A percentile compares a stretch with the other conserved stretches of the same genome.
phyloP scores from a whole-genome alignment of 2,113 vertebrate genomes.

The Ctenodactylus gundi region DNA sequence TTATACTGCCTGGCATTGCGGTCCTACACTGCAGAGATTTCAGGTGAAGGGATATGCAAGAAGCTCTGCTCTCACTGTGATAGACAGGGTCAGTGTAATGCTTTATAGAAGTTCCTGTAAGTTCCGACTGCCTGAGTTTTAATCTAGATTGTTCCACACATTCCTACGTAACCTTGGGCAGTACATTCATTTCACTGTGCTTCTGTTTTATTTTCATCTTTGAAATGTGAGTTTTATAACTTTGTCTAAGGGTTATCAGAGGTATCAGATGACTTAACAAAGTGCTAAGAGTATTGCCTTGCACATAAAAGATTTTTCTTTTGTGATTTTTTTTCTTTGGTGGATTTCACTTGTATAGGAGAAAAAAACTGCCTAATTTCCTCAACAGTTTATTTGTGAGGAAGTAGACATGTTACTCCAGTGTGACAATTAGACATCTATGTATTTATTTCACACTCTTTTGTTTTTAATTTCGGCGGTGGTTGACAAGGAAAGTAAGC shows the following conservation, averaged over 20 bases:
- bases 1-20: background rate
- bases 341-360: background rate
- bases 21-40: background rate
- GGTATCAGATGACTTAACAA: background rate
- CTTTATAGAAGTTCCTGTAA: background rate
- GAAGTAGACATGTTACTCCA: background rate
- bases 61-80: background rate
- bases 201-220: background rate
- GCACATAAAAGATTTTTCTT: background rate
- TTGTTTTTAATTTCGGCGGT: too few relatives aligned
- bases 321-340: background rate
- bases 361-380: background rate
- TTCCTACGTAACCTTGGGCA: background rate
- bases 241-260: background rate
- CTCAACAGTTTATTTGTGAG: background rate
- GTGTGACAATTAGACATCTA: background rate
- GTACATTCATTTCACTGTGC: background rate
- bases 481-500: too few relatives aligned
- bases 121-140: background rate
- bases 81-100: background rate
- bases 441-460: constrained; percentile 3
- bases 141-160: background rate
- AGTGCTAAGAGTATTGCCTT: background rate
- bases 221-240: background rate
- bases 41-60: background rate